Percentiles rank a stretch among this genome's conserved stretches.
phyloP scores from a whole-genome alignment of 1,140 invertebrate species.

The Drosophila pandora region DNA sequence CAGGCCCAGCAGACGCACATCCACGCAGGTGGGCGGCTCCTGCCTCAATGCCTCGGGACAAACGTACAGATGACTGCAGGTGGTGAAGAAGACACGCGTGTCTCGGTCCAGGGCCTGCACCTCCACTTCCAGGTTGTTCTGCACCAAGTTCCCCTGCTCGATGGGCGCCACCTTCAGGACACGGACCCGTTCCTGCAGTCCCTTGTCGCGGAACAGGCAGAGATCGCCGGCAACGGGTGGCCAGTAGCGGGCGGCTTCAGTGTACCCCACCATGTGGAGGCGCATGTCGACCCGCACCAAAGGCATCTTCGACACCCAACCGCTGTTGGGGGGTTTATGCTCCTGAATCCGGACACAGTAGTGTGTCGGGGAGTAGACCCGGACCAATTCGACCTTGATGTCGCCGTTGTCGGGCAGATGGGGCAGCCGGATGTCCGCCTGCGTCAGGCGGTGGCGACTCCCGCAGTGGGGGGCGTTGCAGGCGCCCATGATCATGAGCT shows the following conservation, averaged over 20 bases:
- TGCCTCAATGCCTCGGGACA: conserved; percentile 25
- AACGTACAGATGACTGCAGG: conserved; percentile 19
- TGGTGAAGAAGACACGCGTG: conserved; percentile 35
- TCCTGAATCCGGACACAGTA: conserved; percentile 54
- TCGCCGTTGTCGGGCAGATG: conserved; percentile 25
- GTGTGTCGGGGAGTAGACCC: conserved; percentile 48
- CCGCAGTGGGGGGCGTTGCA: conserved; percentile 30
- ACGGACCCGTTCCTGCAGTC: conserved; percentile 42
- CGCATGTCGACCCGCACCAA: conserved; percentile 9
- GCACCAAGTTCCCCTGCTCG: conserved; percentile 18
- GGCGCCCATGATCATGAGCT: conserved; percentile 33
- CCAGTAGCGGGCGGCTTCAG: conserved; percentile 32
- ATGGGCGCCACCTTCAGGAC: conserved; percentile 47
- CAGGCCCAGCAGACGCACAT: conserved; percentile 33
- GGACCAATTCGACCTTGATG: conserved; percentile 38
- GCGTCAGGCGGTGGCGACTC: conserved; percentile 39
- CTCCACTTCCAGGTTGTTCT: conserved; percentile 17
- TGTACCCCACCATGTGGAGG: conserved; percentile 14
- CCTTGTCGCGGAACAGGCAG: conserved; percentile 21
- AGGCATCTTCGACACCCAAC: conserved; percentile 4
- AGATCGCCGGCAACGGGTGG: conserved; percentile 38
- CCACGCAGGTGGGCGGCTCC: conserved; percentile 17
- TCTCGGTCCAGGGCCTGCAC: conserved; percentile 55
- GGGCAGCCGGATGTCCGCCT: conserved; percentile 3
- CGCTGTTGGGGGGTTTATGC: conserved; percentile 15